A percentile compares a stretch with the other conserved stretches of the same genome.
These are phyloP conservation scores for Pissodes strobi DNA, from an alignment of 1,140 invertebrate species.

Conservation along the genomic window DNA sequence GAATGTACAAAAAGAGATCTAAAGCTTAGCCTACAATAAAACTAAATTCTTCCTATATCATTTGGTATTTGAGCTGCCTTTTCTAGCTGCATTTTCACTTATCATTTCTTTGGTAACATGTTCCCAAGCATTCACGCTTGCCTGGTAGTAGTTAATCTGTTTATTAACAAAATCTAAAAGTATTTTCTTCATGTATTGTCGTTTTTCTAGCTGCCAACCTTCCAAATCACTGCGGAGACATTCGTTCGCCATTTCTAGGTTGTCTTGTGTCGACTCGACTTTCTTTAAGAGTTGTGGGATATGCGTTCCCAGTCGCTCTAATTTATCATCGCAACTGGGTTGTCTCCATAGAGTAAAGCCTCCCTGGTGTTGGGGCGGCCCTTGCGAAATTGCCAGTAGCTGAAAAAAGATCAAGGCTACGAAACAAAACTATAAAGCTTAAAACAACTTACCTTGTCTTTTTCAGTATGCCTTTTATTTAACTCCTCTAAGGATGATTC, in stretches of 20 bases:
- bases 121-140: slow-evolving; percentile 68
- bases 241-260: slow-evolving; percentile 72
- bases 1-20: slow-evolving; percentile 32
- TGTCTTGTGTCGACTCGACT: slow-evolving; percentile 66
- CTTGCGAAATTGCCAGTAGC: slow-evolving; percentile 36
- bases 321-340: slow-evolving; percentile 62
- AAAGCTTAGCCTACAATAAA: slow-evolving; percentile 8
- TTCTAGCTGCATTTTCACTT: slow-evolving; percentile 31
- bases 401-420: slow-evolving; percentile 4
- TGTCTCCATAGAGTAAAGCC: slow-evolving; percentile 63
- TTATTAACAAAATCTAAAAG: slow-evolving; percentile 68
- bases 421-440: neutral
- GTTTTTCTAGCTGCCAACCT: slow-evolving; percentile 73
- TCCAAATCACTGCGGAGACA: slow-evolving; percentile 73
- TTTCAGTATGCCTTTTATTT: slow-evolving; percentile 65
- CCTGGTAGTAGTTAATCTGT: slow-evolving; percentile 71
- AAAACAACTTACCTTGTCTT: slow-evolving; percentile 62
- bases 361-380: slow-evolving; percentile 24
- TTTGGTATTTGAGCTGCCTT: slow-evolving; percentile 24
- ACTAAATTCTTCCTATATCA: slow-evolving; percentile 36
- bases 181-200: slow-evolving; percentile 68
- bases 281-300: slow-evolving; percentile 63
- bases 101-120: slow-evolving; percentile 46
- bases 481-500: slow-evolving; percentile 70
- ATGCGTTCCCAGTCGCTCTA: slow-evolving; percentile 59